phyloP scores from a whole-genome alignment of 1,140 invertebrate species.

The Phymastichus coffea region DNA sequence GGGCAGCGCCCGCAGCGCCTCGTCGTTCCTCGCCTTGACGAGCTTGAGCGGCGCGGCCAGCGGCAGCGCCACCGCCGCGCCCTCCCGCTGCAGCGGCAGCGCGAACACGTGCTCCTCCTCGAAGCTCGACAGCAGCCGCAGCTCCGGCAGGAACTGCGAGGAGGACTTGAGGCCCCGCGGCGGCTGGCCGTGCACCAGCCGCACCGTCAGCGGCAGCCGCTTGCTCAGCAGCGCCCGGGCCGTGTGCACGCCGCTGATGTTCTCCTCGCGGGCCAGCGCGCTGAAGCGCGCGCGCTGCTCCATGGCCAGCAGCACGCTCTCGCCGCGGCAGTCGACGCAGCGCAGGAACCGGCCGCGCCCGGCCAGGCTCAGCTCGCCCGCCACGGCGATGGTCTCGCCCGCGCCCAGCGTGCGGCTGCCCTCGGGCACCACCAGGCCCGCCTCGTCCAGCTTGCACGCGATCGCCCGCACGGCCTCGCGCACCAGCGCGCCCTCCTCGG shows the following conservation, averaged over 20 bases:
- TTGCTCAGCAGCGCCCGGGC: slow-evolving; percentile 83
- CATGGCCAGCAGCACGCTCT: slow-evolving; percentile 77
- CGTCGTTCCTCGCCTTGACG: slow-evolving; percentile 79
- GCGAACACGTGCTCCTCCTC: slow-evolving; percentile 82
- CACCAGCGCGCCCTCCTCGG: slow-evolving; percentile 78
- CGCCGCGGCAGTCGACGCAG: slow-evolving; percentile 82
- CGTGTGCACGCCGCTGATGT: slow-evolving; percentile 89
- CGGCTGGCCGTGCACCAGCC: slow-evolving; percentile 83
- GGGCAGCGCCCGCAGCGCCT: slow-evolving; percentile 73
- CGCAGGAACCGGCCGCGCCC: slow-evolving; percentile 77
- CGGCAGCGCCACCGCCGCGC: slow-evolving; percentile 77
- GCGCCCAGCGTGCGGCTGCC: slow-evolving; percentile 66
- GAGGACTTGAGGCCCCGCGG: slow-evolving; percentile 77
- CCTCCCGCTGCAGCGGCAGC: slow-evolving; percentile 77
- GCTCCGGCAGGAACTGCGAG: slow-evolving; percentile 77
- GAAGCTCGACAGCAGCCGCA: slow-evolving; percentile 80
- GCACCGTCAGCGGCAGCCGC: slow-evolving; percentile 84
- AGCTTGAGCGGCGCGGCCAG: slow-evolving; percentile 83
- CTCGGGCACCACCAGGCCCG: slow-evolving; percentile 67
- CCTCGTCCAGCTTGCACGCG: slow-evolving; percentile 65
- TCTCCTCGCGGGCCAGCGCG: slow-evolving; percentile 84
- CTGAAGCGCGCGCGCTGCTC: slow-evolving; percentile 89
- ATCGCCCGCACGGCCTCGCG: slow-evolving; percentile 84
- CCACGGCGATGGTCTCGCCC: slow-evolving; percentile 75
- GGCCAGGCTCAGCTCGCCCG: slow-evolving; percentile 66